A percentile compares a stretch with the other conserved stretches of the same genome.
These are phyloP conservation scores for Philopotamus ludificatus DNA, from an alignment of 1,140 invertebrate species.

Conservation along the genomic window DNA sequence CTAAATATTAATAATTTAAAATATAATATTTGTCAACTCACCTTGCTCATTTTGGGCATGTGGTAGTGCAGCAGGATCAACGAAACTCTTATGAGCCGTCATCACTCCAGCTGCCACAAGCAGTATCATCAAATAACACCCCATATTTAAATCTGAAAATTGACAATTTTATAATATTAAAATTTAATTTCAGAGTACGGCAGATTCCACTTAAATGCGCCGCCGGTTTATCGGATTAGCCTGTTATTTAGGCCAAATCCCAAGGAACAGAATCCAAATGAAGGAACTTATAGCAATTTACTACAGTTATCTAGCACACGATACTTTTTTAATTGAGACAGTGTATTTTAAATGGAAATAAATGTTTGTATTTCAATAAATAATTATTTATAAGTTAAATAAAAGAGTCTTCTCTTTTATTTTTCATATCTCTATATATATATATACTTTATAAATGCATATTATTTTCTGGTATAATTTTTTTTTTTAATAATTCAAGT, in stretches of 20 bases:
- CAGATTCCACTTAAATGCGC: not conserved
- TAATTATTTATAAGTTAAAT: too few relatives aligned
- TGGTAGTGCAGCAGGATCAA: conserved; percentile 30
- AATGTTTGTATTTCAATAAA: too few relatives aligned
- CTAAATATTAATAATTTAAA: not conserved
- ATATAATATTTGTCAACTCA: conserved; percentile 5
- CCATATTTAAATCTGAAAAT: conserved; percentile 29
- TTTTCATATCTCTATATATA: too few relatives aligned
- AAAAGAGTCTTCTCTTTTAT: too few relatives aligned
- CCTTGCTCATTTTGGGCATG: conserved; percentile 26
- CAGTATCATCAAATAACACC: conserved; percentile 21
- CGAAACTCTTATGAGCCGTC: conserved; percentile 34
- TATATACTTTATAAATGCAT: too few relatives aligned
- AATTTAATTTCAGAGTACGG: not conserved
- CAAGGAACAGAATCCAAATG: too few relatives aligned
- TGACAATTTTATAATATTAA: not conserved
- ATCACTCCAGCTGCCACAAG: conserved; percentile 24
- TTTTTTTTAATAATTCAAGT: too few relatives aligned
- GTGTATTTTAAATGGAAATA: too few relatives aligned
- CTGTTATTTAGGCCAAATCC: not conserved
- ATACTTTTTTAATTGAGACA: not conserved
- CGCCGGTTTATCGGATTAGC: not conserved
- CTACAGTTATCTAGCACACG: too few relatives aligned
- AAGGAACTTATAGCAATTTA: too few relatives aligned
- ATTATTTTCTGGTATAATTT: too few relatives aligned